Base-by-base conservation (phyloP, 2,113 vertebrate genomes). In the Limnothrissa miodon region DNA sequence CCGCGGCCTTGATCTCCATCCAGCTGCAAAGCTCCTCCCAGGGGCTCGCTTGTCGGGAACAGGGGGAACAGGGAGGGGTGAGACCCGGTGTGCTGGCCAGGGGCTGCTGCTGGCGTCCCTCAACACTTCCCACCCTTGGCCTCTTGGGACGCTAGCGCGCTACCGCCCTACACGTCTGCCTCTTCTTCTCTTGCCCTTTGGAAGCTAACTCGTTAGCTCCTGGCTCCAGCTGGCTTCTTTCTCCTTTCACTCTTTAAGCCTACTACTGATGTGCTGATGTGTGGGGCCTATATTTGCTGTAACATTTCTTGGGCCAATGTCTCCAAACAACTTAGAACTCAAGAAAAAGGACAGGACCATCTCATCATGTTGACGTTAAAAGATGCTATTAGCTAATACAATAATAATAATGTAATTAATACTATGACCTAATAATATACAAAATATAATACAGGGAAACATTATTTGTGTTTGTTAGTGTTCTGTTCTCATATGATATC, bases 1-100 rank as follows among this genome's bases (percentile, higher is more conserved):
- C 81, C 45, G 42, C 78, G 51, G 82, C 86, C 70, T 83, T 82
- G 42, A 87, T 87, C 84, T 79, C 29, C 21, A 23, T 84, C 80
- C 62, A 86, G 82, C 82, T 83, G 81, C 59, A 83, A 15, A 74
- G 53, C 81, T 13, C 21, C 39, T 48, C 81, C 79, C 80, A 80
- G 45, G 29, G 80, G 23, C 46, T 80, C 42, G 78, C 39, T 84
- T 51, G 13, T 29, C 15, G 80, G 79, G 84, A 82, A 80, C 4
- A 0, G n/a, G n/a, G 56, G 19, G 81, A 42, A 42, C 51, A 39
- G 79, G 51, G 79, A 83, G 81, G 66, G 56, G 39, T 7, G 21
- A 25, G n/a, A 59, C 42, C 45, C 39, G 11, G 59, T 8, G 25
- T 8, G 25, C n/a, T 29, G 59, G 8, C 1, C 46, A n/a, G 11